phyloP scores from a whole-genome alignment of 2,888 invertebrate genomes.

The Athalia cordata region DNA sequence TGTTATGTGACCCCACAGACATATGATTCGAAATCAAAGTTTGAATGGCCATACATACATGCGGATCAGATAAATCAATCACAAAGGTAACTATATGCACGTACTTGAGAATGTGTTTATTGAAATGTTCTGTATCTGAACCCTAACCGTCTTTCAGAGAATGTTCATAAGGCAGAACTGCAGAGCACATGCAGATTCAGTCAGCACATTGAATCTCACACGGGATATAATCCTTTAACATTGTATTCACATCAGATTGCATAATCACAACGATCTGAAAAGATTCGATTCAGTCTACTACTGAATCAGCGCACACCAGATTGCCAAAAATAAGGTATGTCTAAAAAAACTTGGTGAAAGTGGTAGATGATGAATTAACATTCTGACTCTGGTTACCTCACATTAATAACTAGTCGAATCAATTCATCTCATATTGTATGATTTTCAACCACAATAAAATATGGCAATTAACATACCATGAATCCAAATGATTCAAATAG shows the following conservation, averaged over 20 bases:
- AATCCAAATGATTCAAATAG: neutral
- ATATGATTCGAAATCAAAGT: no score
- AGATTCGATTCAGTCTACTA: neutral
- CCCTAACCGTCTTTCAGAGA: slow-evolving; percentile 5
- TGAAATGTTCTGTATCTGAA: neutral
- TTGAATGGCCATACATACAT: no score
- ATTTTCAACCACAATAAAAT: no score
- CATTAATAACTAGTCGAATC: no score
- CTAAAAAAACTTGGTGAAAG: neutral
- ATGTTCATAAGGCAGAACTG: slow-evolving; percentile 24
- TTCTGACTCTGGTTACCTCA: no score
- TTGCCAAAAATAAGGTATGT: neutral
- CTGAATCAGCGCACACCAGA: neutral
- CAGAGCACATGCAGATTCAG: slow-evolving; percentile 22
- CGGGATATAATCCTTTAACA: neutral
- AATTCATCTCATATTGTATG: no score
- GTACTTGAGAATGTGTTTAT: no score
- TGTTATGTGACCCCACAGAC: neutral
- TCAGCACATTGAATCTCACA: slow-evolving; percentile 11
- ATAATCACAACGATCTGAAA: neutral
- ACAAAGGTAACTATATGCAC: no score
- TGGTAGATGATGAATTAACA: neutral
- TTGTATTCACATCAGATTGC: slow-evolving; percentile 21
- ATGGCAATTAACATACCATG: neutral
- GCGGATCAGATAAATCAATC: no score